Evolutionary conservation across 2,113 vertebrate genomes (phyloP), one percentile per base, ranked within the genome.

Genomic region (Labeo catla): DNA sequence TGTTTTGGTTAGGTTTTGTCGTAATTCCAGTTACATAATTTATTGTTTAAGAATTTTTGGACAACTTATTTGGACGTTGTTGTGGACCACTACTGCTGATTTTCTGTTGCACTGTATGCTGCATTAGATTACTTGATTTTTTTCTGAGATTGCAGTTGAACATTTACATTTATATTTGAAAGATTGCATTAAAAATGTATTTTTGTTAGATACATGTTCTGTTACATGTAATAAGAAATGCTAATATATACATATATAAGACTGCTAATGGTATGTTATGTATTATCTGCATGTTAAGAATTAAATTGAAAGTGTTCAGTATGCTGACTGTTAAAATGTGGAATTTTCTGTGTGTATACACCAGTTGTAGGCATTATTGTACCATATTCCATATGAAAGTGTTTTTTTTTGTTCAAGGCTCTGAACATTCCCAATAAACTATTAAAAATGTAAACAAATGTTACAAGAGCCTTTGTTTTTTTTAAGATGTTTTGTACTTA

Each of bases 361-460:
- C 5, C 47, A 34, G 47, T 49, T 28, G 5, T 15, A 50, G n/a
- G 15, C 23, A 28, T 52, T 76, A 15, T 76, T 76, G 74, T 76
- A 7, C 3, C 23, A 52, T 52, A 34, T 76, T 52, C 49, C 13
- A 57, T 57, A 78, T 78, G 28, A 78, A 78, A 49, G 12, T 6
- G 4, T 52, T 2, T 76, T 0, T 8, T 19, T 76, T 39, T 21
- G 4, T 77, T 36, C 28, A 57, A 57, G 76, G 8, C 0, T 78
- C 15, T 36, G 4, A 57, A 54, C n/a, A 76, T 77, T 36, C 28
- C 11, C 4, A 78, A 78, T 78, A 57, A 78, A 78, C 15, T 78
- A 16, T 52, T 4, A 19, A 54, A 57, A 19, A 39, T 36, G 1
- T 76, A 10, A 76, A 16, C 0, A 16, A 52, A 9, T 34, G 54